Evolutionary conservation across 1,140 invertebrate genomes (phyloP), one percentile per base, ranked within the genome.

Genomic region (Chelonus insularis): DNA sequence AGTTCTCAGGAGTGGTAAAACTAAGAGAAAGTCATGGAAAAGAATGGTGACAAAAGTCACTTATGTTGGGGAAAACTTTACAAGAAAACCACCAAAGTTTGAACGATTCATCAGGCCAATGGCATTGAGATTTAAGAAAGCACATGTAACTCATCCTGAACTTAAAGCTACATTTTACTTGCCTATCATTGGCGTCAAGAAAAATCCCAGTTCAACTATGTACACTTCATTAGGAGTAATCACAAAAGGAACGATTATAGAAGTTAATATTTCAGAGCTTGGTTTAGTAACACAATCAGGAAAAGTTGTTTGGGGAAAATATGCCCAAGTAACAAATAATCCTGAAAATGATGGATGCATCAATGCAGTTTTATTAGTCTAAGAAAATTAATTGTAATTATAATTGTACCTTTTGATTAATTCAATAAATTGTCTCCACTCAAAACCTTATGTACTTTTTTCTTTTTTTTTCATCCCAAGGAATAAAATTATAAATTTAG

Each of bases 261-360:
- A 98, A 87, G 92, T 99, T 0, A 99, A 99, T 78, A 96, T 99
- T 67, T 97, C 95, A 50, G 98, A 99, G 83, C 84, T 99, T 45
- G 98, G 98, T 84, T 84, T 99, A 43, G 98, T 99, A 0, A 99
- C 97, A 7, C 96, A 98, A 80, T 92, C 93, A 32, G 98, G 98
- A 58, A 99, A 99, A 89, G 96, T 99, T 62, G 94, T 99, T 1
- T 99, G 97, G 97, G 98, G 97, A 65, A 99, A 99, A 87, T 99
- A 98, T 83, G 98, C 98, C 0, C 98, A 99, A 81, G 96, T 99
- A 11, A 98, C 97, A 0, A 99, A 99, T 79, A 96, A 99, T 83
- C 98, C 98, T 5, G 98, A 99, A 81, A 99, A 99, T 84, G 98
- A 99, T 88, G 98, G 98, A 23, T 99, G 97, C 77, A 98, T 99